Base-by-base conservation (phyloP, 1,140 invertebrate species). In the Drosophila triauraria region DNA sequence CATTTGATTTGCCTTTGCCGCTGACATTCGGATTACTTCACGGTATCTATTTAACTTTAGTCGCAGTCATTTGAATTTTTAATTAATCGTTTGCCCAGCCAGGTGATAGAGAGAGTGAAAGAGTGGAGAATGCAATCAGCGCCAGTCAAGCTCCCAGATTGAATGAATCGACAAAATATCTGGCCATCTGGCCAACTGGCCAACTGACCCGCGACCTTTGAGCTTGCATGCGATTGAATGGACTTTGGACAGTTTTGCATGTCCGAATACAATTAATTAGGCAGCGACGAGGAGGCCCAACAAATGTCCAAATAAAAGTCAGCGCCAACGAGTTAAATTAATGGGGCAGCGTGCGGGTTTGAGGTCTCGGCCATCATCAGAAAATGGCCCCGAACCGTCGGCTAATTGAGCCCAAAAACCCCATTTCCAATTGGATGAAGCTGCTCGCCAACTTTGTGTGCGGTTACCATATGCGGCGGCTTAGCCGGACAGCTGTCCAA, bases 301-400 rank as follows among this genome's bases (percentile, higher is more conserved):
- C 80, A 87, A 88, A 88, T 83, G 84, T 82, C 72, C 44, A 80
- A 83, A 87, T 87, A 87, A 87, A 87, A 67, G 84, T 87, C 84
- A 72, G 50, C 48, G 44, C 27, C 70, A 75, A 72, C 62, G 72
- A 75, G 70, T 71, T 76, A 64, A 80, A 83, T 80, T 74, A 85
- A 62, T 68, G 81, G 27, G n/a, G 20, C 40, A 44, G 23, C 12
- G 59, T 44, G 44, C 17, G 35, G 63, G 64, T 74, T 57, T 75
- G 68, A 69, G 78, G 35, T 70, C 80, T 75, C 61, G 77, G 63
- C 57, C 78, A 78, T 67, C 78, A 78, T 62, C 60, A 75, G 69
- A 81, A 84, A 54, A 68, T 84, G 62, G 71, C 61, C 42, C 27
- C 63, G 53, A 64, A 38, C 32, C 32, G 54, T 44, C 62, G 61